Base-by-base conservation (phyloP, 2,113 vertebrate genomes). In the Eretmochelys imbricata region DNA sequence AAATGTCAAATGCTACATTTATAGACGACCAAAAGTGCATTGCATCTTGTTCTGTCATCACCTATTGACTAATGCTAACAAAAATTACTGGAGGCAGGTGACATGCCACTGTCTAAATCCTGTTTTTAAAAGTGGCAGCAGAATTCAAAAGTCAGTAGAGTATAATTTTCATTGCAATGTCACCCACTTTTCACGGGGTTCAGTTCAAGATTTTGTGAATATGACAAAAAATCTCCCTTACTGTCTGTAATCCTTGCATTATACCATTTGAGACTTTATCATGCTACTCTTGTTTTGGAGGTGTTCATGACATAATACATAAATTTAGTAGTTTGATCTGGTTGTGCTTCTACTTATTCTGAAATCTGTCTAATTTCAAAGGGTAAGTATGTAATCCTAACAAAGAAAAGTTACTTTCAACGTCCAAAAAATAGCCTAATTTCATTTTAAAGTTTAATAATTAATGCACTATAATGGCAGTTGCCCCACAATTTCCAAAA, bases 1-100 rank as follows among this genome's bases (percentile, higher is more conserved):
- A 97, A 94, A 97, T 95, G 84, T 94, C 89, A 91, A 82, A 59
- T 92, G 75, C 83, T 96, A 62, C 79, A 84, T 92, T 95, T 90
- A 93, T 46, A 83, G 88, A 95, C 82, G 80, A 92, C 78, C 2
- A 87, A 94, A 93, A 94, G 38, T 89, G 46, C 46, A 92, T 85
- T 96, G 48, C n/a, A 38, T 82, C 42, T 89, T 90, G 13, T 93
- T 95, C 82, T 95, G 84, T 87, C 91, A 94, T 96, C 96, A 95
- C 82, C 95, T 98, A 89, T 86, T 94, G 80, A 88, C 84, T 53
- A 94, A 48, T 10, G 8, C 59, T 86, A 96, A 95, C 42, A 96
- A 72, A 91, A 96, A 84, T 94, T 94, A 97, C 51, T 93, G 87
- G 50, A 89, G 84, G 48, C 80, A 95, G 80, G 95, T 95, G 91